Evolutionary conservation across 2,113 vertebrate genomes (phyloP).

Genomic region (Odontophorus gujanensis): DNA sequence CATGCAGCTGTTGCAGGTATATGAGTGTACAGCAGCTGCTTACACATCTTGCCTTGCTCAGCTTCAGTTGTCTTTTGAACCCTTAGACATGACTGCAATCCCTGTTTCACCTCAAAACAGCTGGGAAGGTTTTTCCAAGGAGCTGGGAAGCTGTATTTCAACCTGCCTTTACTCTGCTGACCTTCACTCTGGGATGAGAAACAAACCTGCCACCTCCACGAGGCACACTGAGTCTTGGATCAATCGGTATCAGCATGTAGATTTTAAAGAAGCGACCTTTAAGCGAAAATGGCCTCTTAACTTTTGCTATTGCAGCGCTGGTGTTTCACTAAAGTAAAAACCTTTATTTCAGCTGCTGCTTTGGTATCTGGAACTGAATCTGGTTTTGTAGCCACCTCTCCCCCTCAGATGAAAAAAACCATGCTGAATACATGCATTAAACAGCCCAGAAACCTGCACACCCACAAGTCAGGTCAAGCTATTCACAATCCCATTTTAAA

Average conservation of each 20-base stretch:
- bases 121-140: not conserved
- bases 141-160: not conserved
- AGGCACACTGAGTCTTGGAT: not conserved
- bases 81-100: fast-evolving
- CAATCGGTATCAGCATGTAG: constrained; percentile 11
- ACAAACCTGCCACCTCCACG: not conserved
- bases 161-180: not conserved
- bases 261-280: constrained; percentile 52
- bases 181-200: not conserved
- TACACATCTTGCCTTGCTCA: not conserved
- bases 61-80: fast-evolving
- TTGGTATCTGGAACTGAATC: not conserved
- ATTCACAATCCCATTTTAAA: not conserved
- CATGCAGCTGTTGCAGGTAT: fast-evolving
- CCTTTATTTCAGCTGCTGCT: constrained; percentile 1
- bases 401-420: not conserved
- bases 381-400: not conserved
- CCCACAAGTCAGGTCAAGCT: not conserved
- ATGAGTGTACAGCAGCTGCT: fast-evolving
- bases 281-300: constrained; percentile 21
- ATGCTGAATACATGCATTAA: not conserved
- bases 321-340: constrained; percentile 35
- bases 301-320: not conserved
- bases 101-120: not conserved
- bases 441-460: not conserved